Evolutionary conservation across 2,888 invertebrate genomes (phyloP).

Genomic region (Willowsia nigromaculata): DNA sequence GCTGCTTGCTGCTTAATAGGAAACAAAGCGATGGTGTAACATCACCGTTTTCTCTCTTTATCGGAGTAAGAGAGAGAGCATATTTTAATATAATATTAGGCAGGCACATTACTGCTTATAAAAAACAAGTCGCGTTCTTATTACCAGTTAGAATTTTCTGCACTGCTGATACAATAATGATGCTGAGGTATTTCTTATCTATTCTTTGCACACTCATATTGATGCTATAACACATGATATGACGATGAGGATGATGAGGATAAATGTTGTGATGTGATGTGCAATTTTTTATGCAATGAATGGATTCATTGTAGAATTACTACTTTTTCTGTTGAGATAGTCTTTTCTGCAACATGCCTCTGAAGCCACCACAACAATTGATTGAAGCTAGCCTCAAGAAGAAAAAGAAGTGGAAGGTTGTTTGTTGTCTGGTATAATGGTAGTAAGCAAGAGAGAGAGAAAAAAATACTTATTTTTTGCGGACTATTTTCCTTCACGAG

Average conservation of each 20-base stretch:
- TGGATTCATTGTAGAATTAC: conserved; percentile 49
- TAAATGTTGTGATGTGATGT: conserved; percentile 48
- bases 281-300: conserved; percentile 50
- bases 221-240: background rate
- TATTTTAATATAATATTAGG: conserved; percentile 37
- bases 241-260: conserved; percentile 32
- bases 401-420: conserved; percentile 28
- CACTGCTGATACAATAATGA: background rate
- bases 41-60: conserved; percentile 25
- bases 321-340: conserved; percentile 61
- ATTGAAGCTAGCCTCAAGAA: conserved; percentile 56
- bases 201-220: too few relatives aligned
- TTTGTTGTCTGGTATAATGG: background rate
- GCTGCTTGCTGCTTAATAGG: background rate
- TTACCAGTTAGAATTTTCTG: background rate
- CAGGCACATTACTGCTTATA: conserved; percentile 27
- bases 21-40: conserved; percentile 17
- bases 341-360: conserved; percentile 50
- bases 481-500: background rate
- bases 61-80: conserved; percentile 9
- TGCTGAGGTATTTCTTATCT: too few relatives aligned
- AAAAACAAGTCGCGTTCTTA: conserved; percentile 17
- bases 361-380: conserved; percentile 13
- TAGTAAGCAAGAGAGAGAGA: background rate
- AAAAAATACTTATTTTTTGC: conserved; percentile 4